Base-by-base conservation (phyloP, 2,888 invertebrate genomes). In the Papilio elwesi region DNA sequence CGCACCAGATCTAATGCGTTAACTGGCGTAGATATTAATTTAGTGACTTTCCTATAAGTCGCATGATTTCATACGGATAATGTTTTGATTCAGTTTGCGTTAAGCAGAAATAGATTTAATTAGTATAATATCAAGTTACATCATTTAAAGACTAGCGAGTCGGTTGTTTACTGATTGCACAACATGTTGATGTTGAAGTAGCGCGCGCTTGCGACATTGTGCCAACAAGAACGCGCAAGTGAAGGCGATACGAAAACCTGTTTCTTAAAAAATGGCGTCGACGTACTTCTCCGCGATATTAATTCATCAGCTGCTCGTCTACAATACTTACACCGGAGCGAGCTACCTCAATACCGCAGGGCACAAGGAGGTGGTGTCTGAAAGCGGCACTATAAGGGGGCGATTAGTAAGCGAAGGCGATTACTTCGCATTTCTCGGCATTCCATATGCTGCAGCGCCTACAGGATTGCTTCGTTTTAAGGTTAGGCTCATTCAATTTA, bases 381-480 rank as follows among this genome's bases (percentile, higher is more conserved):
- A 78, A 9, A 71, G 72, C 9, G 83, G 85, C 0, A 52, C 74
- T 0, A 80, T 84, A 1, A 79, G 81, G 13, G 85, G 85, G 0
- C 75, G 70, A 16, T 7, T 74, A 5, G 80, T 79, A 0, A 70
- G 81, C 68, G 78, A 80, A 76, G 79, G 79, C 6, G 80, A 79
- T 62, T 82, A 83, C 73, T 78, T 78, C 5, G 78, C 82, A 1
- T 85, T 77, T 74, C 79, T 83, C 48, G 85, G 85, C 6, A 82
- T 85, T 43, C 84, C 85, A 4, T 85, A 85, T 65, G 85, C 83
- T 0, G 80, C 77, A 15, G 79, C 83, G 6, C 83, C 84, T 0
- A 26, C 78, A 10, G 81, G 80, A 0, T 63, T 64, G 8, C 76
- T 76, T 49, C 77, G 83, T 47, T 83, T 83, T 74, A 82, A 81